phyloP scores from a whole-genome alignment of 2,113 vertebrate species.

The Notothenia rossii region DNA sequence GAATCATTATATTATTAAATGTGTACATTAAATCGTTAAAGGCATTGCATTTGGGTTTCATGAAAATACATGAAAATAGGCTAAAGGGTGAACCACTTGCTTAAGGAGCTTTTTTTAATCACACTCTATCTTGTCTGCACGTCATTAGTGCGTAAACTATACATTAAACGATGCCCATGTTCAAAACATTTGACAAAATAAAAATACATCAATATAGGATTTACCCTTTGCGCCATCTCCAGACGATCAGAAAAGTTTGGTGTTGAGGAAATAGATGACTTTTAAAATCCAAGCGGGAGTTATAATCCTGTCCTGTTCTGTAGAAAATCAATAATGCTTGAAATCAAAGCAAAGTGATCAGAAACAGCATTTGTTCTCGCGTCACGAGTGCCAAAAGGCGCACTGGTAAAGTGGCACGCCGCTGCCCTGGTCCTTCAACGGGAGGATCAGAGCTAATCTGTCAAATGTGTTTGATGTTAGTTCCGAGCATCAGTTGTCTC shows the following conservation, averaged over 20 bases:
- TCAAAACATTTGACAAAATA: background rate
- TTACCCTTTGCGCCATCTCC: slow-evolving; percentile 98
- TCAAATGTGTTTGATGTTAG: slow-evolving; percentile 63
- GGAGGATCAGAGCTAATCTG: slow-evolving; percentile 86
- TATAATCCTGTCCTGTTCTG: slow-evolving; percentile 32
- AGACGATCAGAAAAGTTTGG: slow-evolving; percentile 79
- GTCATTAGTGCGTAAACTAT: no score
- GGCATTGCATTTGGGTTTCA: no score
- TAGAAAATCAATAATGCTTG: background rate
- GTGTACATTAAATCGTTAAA: background rate
- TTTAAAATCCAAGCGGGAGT: slow-evolving; percentile 44
- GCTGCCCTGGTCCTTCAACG: slow-evolving; percentile 78
- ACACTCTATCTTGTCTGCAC: background rate
- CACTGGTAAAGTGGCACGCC: slow-evolving; percentile 74
- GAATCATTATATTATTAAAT: background rate
- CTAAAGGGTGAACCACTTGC: no score
- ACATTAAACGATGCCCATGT: background rate
- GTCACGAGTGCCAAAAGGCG: slow-evolving; percentile 73
- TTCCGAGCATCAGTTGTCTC: background rate
- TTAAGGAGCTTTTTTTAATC: background rate
- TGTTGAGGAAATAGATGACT: slow-evolving; percentile 67
- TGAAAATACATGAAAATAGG: no score
- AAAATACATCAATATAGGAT: slow-evolving; percentile 80
- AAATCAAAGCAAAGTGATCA: slow-evolving; percentile 4
- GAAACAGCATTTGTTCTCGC: slow-evolving; percentile 13